These are phyloP conservation scores for Trachythela sp. DNA, from an alignment of 64 coral and sea anemone species.

Conservation along the genomic window DNA sequence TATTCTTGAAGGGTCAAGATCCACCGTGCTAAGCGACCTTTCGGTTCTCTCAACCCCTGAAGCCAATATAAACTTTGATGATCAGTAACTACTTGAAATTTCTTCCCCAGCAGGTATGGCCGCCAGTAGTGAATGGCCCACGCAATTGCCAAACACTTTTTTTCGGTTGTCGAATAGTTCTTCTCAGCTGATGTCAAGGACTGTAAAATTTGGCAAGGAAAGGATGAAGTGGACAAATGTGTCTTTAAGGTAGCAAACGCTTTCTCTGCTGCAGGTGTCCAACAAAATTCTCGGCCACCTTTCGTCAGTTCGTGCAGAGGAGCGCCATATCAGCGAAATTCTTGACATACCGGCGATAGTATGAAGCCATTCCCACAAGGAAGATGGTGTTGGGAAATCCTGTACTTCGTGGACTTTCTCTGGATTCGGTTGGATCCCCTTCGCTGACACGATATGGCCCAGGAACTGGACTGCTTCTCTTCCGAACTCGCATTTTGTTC, in stretches of 20 bases:
- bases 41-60: not conserved
- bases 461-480: not conserved
- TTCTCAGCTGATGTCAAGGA: not conserved
- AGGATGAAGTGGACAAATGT: not conserved
- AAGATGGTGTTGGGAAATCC: not conserved
- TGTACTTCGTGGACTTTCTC: not conserved
- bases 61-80: not conserved
- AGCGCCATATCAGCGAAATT: conserved; percentile 51
- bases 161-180: not conserved
- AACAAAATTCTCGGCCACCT: not conserved
- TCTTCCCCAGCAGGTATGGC: not conserved
- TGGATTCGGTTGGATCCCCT: not conserved
- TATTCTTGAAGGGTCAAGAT: not conserved
- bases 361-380: not conserved
- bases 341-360: not conserved
- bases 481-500: not conserved
- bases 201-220: not conserved
- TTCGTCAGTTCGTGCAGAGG: conserved; percentile 8
- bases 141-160: not conserved
- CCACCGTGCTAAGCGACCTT: not conserved
- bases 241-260: not conserved
- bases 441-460: not conserved
- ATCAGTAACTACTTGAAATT: not conserved
- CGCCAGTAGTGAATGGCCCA: not conserved
- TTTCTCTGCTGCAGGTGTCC: not conserved